Conservation (phyloP, 2,797 vertebrate species). For the Mormyrus hasselquistii region DNA sequence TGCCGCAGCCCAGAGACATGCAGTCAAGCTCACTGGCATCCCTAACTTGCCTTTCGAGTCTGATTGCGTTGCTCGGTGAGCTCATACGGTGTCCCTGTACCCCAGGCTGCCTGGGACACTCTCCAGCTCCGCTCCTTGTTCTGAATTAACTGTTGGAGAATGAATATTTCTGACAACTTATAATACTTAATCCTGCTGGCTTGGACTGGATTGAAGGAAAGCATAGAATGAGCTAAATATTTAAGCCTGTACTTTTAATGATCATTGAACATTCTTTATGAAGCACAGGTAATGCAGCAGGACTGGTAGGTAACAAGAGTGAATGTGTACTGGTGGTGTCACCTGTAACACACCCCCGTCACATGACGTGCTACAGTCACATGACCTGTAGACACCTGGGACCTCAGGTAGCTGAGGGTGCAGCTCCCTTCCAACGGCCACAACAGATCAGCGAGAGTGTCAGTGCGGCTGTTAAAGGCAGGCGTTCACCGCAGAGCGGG, state of each 20-base stretch:
- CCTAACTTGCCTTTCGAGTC: not conserved
- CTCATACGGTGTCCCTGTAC: not conserved
- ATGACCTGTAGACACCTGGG: not conserved
- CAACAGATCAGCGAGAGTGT: not conserved
- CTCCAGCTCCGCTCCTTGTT: not conserved
- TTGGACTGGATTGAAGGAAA: not conserved
- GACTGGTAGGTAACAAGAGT: not conserved
- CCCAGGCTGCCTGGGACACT: not conserved
- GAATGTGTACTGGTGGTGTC: not conserved
- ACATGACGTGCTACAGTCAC: not conserved
- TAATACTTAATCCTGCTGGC: not conserved
- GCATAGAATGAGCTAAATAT: not conserved
- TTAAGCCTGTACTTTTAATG: slow-evolving; percentile 15
- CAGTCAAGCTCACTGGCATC: not conserved
- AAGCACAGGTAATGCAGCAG: slow-evolving; percentile 27
- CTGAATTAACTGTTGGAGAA: not conserved
- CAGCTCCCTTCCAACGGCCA: not conserved
- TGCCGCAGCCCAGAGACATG: not conserved
- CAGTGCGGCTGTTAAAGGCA: not conserved
- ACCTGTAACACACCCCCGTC: not conserved
- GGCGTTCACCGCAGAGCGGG: not conserved
- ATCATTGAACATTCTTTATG: slow-evolving; percentile 31
- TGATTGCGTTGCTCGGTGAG: not conserved
- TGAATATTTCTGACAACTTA: not conserved
- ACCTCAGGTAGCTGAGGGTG: not conserved